These are phyloP conservation scores for Cephus runcator DNA, from an alignment of 2,888 invertebrate species.

Conservation along the genomic window DNA sequence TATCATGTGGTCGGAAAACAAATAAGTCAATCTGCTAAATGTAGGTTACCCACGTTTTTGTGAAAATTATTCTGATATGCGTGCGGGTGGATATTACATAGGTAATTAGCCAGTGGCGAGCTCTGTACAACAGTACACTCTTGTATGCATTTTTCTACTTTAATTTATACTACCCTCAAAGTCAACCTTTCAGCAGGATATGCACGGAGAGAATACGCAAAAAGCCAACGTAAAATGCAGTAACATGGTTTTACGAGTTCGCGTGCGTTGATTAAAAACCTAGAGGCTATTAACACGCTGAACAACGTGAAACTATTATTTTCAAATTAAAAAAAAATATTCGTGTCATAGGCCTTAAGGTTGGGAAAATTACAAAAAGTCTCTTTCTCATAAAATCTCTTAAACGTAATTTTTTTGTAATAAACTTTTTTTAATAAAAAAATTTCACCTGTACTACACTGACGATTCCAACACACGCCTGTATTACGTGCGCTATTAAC, in stretches of 20 bases:
- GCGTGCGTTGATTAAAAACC: not conserved
- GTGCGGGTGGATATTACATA: constrained; percentile 13
- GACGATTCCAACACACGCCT: not conserved
- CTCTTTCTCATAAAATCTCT: not conserved
- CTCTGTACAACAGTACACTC: not conserved
- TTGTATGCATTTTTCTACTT: not conserved
- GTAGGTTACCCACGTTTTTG: not conserved
- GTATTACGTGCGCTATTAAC: not conserved
- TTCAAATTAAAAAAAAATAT: not conserved
- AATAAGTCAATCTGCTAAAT: constrained; percentile 17
- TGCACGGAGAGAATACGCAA: not conserved
- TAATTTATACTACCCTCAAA: not conserved
- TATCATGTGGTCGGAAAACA: not conserved
- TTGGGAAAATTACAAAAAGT: not conserved
- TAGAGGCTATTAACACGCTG: not conserved
- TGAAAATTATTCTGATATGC: constrained; percentile 32
- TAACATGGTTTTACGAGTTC: not conserved
- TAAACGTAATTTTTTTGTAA: not conserved
- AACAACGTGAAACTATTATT: not conserved
- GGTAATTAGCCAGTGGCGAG: constrained; percentile 30
- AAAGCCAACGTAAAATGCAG: not conserved
- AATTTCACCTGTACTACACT: not conserved
- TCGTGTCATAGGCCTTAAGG: not conserved
- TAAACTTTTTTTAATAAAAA: not conserved
- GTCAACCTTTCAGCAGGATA: not conserved